Evolutionary conservation across 2,113 vertebrate genomes (phyloP), one percentile per base, ranked within the genome.

Genomic region (Chloropsis hardwickii): DNA sequence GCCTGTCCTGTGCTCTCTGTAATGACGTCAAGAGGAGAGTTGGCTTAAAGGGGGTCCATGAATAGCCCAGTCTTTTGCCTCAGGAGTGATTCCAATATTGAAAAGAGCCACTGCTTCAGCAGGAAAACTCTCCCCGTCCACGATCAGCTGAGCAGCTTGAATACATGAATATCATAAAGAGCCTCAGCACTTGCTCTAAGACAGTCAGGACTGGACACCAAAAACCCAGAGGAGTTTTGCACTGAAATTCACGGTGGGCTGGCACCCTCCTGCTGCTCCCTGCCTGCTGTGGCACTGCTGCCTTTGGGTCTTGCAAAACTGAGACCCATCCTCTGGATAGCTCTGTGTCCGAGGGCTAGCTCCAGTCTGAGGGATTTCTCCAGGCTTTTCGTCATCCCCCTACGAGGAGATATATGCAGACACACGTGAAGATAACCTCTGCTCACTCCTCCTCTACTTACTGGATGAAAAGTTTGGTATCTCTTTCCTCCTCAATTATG

Each of bases 201-300:
- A 20, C n/a, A 79, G 31, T 4, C 27, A 54, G 50, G 31, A 58
- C 42, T 21, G 17, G 16, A 54, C 40, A 69, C 44, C 2, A 3
- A 47, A 51, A 44, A 28, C 29, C 33, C 60, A 74, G 42, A 83
- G 21, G 27, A 86, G 33, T 62, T 88, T 42, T 56, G 17, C 23
- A 39, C 28, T 0, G 1, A 88, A 71, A 56, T 9, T 20, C 22
- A 8, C 0, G 0, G 42, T 2, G 2, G 14, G 27, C 12, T 81
- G 11, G 0, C 4, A 56, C 10, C 5, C 16, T 72, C 61, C 81
- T 66, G 37, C n/a, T 2, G 0, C 24, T 62, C 51, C 19, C n/a
- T 44, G 37, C 29, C 65, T 58, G 8, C 58, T 28, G 17, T 0
- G 11, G 54, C 18, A 31, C 24, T 6, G 21, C 58, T 80, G 33